Percentiles rank a stretch among this genome's conserved stretches.
phyloP scores from a whole-genome alignment of 2,113 vertebrate genomes.

The Miniopterus natalensis region DNA sequence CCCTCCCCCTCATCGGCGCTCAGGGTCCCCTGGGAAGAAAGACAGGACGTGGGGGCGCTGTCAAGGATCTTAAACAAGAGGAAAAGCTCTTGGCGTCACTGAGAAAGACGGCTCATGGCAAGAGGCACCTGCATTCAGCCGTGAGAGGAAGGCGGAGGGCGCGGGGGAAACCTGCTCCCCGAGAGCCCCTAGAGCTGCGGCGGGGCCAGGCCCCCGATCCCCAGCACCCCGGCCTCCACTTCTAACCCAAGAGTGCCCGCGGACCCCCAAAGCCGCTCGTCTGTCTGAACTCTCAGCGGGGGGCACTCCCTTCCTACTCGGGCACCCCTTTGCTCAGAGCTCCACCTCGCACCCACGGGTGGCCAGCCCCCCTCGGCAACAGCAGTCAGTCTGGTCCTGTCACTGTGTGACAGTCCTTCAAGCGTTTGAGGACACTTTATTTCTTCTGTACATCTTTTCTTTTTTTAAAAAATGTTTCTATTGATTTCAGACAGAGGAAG shows the following conservation, averaged over 20 bases:
- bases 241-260: neutral
- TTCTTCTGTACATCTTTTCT: neutral
- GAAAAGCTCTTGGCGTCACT: neutral
- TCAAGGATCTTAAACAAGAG: neutral
- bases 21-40: neutral
- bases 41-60: neutral
- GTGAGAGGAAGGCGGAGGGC: neutral
- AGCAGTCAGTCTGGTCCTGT: neutral
- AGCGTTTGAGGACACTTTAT: neutral
- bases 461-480: neutral
- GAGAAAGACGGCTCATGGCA: neutral
- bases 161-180: neutral
- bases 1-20: neutral
- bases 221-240: no score
- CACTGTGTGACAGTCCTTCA: fast-evolving
- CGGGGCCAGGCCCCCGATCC: neutral
- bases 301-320: neutral
- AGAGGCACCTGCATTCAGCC: fast-evolving
- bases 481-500: no score
- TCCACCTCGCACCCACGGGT: fast-evolving
- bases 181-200: neutral
- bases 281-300: neutral
- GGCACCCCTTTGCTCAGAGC: neutral
- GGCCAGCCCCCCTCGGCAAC: neutral
- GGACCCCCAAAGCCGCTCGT: neutral